phyloP scores from a whole-genome alignment of 1,140 invertebrate species.

The Aphis craccivora region DNA sequence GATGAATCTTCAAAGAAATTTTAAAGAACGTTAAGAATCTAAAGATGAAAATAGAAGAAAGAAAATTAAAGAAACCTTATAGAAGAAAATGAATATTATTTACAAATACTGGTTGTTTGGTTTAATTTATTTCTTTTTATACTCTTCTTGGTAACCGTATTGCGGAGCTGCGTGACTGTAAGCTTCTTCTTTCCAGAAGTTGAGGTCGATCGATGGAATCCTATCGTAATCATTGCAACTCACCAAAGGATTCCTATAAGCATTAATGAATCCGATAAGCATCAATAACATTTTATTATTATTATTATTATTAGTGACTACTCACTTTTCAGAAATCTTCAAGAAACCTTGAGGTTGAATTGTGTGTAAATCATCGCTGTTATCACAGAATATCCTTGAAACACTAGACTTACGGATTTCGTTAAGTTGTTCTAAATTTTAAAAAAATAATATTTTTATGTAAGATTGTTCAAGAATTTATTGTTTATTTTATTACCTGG shows the following conservation, averaged over 20 bases:
- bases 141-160: constrained; percentile 52
- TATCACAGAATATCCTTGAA: constrained; percentile 86
- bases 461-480: not conserved
- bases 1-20: constrained; percentile 35
- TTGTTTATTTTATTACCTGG: constrained; percentile 68
- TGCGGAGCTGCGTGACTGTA: constrained; percentile 40
- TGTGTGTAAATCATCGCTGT: constrained; percentile 75
- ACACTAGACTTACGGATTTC: constrained; percentile 86
- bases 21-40: constrained; percentile 45
- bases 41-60: constrained; percentile 24
- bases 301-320: constrained; percentile 58
- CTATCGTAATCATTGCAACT: constrained; percentile 67
- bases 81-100: constrained; percentile 57
- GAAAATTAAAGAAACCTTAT: constrained; percentile 53
- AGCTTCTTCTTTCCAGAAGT: constrained; percentile 62
- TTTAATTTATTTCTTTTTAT: constrained; percentile 58
- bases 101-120: constrained; percentile 47
- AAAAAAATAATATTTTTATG: not conserved
- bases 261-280: not conserved
- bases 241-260: constrained; percentile 72
- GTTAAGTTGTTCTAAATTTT: constrained; percentile 76
- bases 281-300: not conserved
- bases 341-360: constrained; percentile 78
- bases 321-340: constrained; percentile 70
- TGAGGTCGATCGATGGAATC: constrained; percentile 73